Evolutionary conservation across 2,797 vertebrate species (phyloP).

Genomic region (Todus mexicanus): DNA sequence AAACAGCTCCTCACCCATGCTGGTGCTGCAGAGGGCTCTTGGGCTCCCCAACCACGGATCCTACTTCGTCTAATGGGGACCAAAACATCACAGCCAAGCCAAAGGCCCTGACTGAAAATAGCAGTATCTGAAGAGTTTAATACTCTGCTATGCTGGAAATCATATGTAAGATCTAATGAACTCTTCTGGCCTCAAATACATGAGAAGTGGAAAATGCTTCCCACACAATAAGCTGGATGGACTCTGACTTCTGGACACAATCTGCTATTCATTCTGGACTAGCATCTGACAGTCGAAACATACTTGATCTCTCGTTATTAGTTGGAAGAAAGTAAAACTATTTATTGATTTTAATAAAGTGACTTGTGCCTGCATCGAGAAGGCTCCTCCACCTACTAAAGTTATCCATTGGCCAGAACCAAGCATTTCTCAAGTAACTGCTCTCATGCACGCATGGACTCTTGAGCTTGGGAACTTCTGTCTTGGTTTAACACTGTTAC

Average conservation of each 20-base stretch:
- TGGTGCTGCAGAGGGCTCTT: neutral
- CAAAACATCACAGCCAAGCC: neutral
- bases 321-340: neutral
- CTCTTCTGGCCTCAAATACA: neutral
- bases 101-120: neutral
- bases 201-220: neutral
- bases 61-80: neutral
- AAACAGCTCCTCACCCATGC: neutral
- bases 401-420: neutral
- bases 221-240: neutral
- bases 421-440: neutral
- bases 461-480: slow-evolving; percentile 28
- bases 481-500: slow-evolving; percentile 36
- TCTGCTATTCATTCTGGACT: neutral
- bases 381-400: neutral
- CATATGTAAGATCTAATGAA: neutral
- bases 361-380: neutral
- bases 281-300: neutral
- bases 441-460: neutral
- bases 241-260: neutral
- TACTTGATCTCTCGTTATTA: neutral
- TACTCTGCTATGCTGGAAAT: neutral
- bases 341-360: slow-evolving; percentile 11
- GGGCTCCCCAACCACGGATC: neutral
- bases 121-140: neutral